Conservation (phyloP, 2,113 vertebrate species). For the Furnarius figulus region DNA sequence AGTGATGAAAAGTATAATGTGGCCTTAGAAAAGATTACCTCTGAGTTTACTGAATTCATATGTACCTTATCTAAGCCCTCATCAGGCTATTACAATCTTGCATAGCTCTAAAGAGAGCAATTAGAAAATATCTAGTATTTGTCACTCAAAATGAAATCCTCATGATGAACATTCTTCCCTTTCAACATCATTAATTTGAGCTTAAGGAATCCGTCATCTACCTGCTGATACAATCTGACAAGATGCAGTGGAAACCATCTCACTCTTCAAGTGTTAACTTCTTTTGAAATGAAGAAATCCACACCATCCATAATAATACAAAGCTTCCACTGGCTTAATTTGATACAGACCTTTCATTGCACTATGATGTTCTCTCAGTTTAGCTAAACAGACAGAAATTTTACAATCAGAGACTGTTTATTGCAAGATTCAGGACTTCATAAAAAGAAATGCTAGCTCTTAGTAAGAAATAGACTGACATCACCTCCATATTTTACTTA, state of each 20-base stretch:
- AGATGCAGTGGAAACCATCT: not conserved
- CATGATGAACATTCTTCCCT: not conserved
- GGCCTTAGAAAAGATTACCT: not conserved
- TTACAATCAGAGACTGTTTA: not conserved
- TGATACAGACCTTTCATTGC: not conserved
- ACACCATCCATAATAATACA: not conserved
- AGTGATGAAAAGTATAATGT: not conserved
- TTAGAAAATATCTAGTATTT: not conserved
- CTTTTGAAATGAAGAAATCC: not conserved
- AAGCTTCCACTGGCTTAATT: not conserved
- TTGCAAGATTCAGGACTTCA: not conserved
- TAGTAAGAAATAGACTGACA: not conserved
- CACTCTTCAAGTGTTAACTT: not conserved
- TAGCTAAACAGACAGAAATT: not conserved
- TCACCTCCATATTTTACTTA: constrained; percentile 7
- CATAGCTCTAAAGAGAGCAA: not conserved
- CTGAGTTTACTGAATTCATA: not conserved
- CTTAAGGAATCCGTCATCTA: not conserved
- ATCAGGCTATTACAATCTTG: not conserved
- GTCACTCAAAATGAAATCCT: not conserved
- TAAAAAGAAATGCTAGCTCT: not conserved
- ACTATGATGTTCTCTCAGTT: not conserved
- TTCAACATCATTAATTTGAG: not conserved
- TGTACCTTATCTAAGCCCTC: not conserved
- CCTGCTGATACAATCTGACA: not conserved